A percentile compares a stretch with the other conserved stretches of the same genome.
phyloP scores from a whole-genome alignment of 2,888 invertebrate species.

The Smittia aterrima region DNA sequence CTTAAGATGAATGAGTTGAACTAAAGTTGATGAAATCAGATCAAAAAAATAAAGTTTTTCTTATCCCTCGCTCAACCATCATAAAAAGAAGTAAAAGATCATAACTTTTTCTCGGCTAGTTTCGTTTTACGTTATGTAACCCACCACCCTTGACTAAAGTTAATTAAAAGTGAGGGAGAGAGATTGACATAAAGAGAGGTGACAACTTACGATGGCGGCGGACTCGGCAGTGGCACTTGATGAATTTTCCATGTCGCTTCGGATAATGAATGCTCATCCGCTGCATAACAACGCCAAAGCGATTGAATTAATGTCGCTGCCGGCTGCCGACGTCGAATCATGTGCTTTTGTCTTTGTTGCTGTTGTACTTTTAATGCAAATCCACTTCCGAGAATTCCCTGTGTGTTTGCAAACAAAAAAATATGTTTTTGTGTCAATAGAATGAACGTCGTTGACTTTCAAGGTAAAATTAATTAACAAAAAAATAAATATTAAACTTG shows the following conservation, averaged over 20 bases:
- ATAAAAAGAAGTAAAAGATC: background rate
- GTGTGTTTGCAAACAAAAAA: slow-evolving; percentile 40
- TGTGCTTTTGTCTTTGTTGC: slow-evolving; percentile 91
- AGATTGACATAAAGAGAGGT: slow-evolving; percentile 29
- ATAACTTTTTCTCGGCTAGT: background rate
- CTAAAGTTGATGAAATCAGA: background rate
- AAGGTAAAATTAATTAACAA: background rate
- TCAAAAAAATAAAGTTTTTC: background rate
- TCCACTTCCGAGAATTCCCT: slow-evolving; percentile 95
- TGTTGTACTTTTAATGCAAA: slow-evolving; percentile 93
- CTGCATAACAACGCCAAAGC: slow-evolving; percentile 92
- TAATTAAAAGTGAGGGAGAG: slow-evolving; percentile 41
- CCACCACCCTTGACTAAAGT: background rate
- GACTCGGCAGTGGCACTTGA: slow-evolving; percentile 79
- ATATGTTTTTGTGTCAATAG: background rate
- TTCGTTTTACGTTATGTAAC: background rate
- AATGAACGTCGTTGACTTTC: background rate
- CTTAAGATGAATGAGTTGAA: background rate
- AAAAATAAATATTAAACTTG: background rate
- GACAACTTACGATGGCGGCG: slow-evolving; percentile 71
- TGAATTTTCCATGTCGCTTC: slow-evolving; percentile 96
- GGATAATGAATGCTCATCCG: slow-evolving; percentile 89
- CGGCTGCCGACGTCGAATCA: slow-evolving; percentile 87
- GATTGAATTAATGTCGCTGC: slow-evolving; percentile 92
- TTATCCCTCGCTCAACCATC: background rate